Evolutionary conservation across 2,797 vertebrate species (phyloP).

Genomic region (Garrulus glandarius): DNA sequence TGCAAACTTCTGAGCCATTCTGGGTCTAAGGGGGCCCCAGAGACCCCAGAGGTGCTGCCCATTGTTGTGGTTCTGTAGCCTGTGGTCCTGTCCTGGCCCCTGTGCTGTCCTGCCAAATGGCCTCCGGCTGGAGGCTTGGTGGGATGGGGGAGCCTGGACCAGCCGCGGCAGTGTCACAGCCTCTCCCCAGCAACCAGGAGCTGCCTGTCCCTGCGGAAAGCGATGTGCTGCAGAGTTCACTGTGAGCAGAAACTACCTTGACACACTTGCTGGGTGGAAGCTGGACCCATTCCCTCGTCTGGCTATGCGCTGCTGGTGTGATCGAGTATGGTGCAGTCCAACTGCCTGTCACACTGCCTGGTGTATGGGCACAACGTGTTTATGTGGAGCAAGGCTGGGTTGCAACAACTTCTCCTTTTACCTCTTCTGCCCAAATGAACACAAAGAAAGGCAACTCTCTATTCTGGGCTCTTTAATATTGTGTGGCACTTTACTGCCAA

Average conservation of each 20-base stretch:
- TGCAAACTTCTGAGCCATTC: background rate
- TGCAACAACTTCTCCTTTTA: background rate
- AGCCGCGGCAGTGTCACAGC: background rate
- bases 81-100: background rate
- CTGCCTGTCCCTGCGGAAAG: background rate
- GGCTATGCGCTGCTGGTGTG: fast-evolving
- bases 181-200: background rate
- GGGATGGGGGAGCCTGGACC: background rate
- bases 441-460: background rate
- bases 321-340: fast-evolving
- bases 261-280: background rate
- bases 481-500: background rate
- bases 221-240: fast-evolving
- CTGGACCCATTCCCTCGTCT: fast-evolving
- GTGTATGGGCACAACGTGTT: background rate
- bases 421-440: background rate
- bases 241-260: fast-evolving
- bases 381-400: background rate
- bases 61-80: fast-evolving
- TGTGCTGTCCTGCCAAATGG: fast-evolving
- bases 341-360: background rate
- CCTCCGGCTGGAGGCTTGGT: fast-evolving
- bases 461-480: background rate
- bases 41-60: fast-evolving
- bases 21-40: fast-evolving